phyloP scores from a whole-genome alignment of 2,888 invertebrate genomes.

The Epinotia brunnichana region DNA sequence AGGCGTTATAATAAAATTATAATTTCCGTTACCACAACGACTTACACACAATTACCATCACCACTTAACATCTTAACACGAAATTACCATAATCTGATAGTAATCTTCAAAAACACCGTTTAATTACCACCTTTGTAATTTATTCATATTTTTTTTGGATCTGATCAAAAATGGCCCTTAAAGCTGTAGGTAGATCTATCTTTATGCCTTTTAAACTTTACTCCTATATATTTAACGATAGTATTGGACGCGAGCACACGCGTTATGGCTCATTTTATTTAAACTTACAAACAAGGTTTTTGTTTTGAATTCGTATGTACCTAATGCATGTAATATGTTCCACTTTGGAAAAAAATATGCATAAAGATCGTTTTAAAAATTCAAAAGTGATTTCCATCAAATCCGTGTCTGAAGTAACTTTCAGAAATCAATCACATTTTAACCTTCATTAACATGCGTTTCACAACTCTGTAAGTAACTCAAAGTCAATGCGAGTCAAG shows the following conservation, averaged over 20 bases:
- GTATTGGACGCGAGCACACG: not conserved
- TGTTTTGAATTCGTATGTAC: not conserved
- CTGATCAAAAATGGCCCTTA: not conserved
- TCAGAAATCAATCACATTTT: conserved; percentile 35
- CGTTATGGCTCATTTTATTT: not conserved
- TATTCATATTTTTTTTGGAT: conserved; percentile 26
- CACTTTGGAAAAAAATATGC: not conserved
- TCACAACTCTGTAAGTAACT: conserved; percentile 12
- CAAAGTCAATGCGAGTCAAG: not conserved
- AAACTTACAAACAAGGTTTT: not conserved
- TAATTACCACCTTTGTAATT: conserved; percentile 26
- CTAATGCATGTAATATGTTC: not conserved
- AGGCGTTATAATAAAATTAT: conserved; percentile 19
- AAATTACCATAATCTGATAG: conserved; percentile 26
- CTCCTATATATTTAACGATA: not conserved
- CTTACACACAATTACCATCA: conserved; percentile 16
- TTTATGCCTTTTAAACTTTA: conserved; percentile 1
- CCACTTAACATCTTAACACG: conserved; percentile 24
- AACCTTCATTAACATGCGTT: conserved; percentile 30
- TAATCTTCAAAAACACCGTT: conserved; percentile 32
- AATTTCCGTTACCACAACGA: conserved; percentile 23
- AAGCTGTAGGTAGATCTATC: not conserved
- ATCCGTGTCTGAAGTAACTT: conserved; percentile 10
- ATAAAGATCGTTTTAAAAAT: not conserved
- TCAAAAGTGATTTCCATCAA: not conserved